Evolutionary conservation across 1,140 invertebrate species (phyloP), one percentile per base, ranked within the genome.

Genomic region (Scaptomyza pallida): DNA sequence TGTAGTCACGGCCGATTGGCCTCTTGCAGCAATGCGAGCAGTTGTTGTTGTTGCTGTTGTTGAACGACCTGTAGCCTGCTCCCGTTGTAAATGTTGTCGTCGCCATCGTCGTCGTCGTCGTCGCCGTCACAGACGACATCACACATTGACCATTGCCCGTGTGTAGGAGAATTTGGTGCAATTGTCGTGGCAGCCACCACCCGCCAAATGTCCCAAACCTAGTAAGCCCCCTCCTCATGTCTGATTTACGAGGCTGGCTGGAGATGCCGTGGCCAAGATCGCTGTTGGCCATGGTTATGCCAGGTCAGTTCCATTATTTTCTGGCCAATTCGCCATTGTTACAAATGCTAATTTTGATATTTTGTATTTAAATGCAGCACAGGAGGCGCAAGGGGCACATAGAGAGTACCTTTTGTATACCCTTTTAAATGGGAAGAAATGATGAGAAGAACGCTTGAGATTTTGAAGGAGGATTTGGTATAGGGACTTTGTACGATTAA

Each of bases 291-390:
- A 21, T 13, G 52, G 56, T 75, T 72, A 72, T 72, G 82, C 77
- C 83, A 83, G 82, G 82, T 86, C 82, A 88, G 82, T 78, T 73
- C 82, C 78, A 88, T 88, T 88, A 89, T 83, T 89, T 89, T 86
- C 61, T 45, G 61, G 78, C 83, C 83, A 88, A 89, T 88, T 89
- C 82, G 83, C 82, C 78, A 88, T 88, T 88, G 82, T 88, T 88
- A 89, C 83, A 89, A 88, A 88, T 88, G 82, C 82, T 88, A 88
- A 88, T 88, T 88, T 88, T 88, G 75, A 89, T 83, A 88, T 86
- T 86, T 82, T 88, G 77, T 82, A 86, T 86, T 86, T 86, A 82
- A 86, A 86, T 86, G 83, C 67, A 86, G 83, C 67, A 86, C 61
- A 57, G 52, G 41, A 62, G 57, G 68, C 23, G 5, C 63, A 60